A percentile compares a stretch with the other conserved stretches of the same genome.
phyloP scores from a whole-genome alignment of 1,140 invertebrate species.

The Drosophila santomea region DNA sequence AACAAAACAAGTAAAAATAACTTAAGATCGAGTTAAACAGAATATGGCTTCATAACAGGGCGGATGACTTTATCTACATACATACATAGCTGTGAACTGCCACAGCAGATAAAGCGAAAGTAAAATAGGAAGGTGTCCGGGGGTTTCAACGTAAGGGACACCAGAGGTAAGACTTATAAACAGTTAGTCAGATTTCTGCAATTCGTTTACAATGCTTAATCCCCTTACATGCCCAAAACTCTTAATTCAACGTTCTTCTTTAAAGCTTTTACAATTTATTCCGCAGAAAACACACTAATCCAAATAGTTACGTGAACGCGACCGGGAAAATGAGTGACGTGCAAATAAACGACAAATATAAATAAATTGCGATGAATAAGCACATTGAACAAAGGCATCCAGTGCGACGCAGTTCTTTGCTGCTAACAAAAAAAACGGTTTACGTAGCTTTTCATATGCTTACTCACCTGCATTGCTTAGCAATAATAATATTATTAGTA shows the following conservation, averaged over 20 bases:
- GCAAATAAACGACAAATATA: constrained; percentile 42
- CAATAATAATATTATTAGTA: constrained; percentile 57
- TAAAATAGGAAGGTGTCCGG: no score
- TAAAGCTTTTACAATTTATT: neutral
- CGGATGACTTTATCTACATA: no score
- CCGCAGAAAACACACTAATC: constrained; percentile 17
- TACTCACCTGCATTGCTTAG: constrained; percentile 64
- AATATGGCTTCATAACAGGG: no score
- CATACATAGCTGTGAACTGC: no score
- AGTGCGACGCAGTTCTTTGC: constrained; percentile 34
- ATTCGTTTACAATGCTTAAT: constrained; percentile 32
- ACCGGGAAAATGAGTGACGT: constrained; percentile 43
- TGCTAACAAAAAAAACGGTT: neutral
- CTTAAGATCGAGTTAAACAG: no score
- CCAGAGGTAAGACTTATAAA: no score
- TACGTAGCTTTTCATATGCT: constrained; percentile 2
- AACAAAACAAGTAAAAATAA: no score
- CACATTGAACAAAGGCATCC: constrained; percentile 67
- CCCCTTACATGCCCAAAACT: constrained; percentile 10
- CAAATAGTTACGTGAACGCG: constrained; percentile 59
- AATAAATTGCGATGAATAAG: constrained; percentile 74
- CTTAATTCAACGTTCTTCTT: neutral
- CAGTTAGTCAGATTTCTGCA: neutral
- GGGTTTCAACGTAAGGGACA: no score
- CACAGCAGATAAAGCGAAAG: no score